Conservation (phyloP, 1,140 invertebrate species). For the Bacillus rossius region DNA sequence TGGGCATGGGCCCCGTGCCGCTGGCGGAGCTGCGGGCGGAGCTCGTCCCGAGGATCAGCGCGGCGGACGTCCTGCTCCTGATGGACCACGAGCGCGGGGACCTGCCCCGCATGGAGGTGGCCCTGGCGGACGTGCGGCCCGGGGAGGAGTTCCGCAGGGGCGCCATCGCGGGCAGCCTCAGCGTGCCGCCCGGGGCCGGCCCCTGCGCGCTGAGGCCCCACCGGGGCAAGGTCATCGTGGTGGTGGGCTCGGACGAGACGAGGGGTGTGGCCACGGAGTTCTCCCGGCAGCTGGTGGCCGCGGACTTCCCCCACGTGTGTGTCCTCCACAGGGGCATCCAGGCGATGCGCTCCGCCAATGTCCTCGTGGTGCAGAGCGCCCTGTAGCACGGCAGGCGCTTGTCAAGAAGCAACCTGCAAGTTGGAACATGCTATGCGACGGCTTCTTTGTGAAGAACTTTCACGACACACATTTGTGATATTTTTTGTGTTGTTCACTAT, state of each 20-base stretch:
- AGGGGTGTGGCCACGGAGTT: too few species aligned
- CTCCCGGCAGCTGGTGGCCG: not conserved
- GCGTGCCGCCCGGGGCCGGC: not conserved
- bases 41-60: constrained; percentile 75
- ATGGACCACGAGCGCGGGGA: not conserved
- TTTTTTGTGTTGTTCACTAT: too few species aligned
- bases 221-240: not conserved
- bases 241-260: not conserved
- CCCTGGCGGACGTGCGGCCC: constrained; percentile 2
- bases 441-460: too few species aligned
- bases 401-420: too few species aligned
- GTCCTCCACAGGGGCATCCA: constrained; percentile 11
- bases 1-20: constrained; percentile 43
- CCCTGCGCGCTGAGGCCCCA: not conserved
- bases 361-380: constrained; percentile 6
- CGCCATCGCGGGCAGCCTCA: not conserved
- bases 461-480: too few species aligned
- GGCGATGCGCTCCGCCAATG: constrained; percentile 4
- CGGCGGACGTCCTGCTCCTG: constrained; percentile 74
- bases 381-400: too few species aligned
- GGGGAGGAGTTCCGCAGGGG: constrained; percentile 2
- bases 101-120: not conserved
- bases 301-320: constrained; percentile 6
- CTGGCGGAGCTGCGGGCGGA: constrained; percentile 63
- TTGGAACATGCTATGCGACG: too few species aligned